Base-by-base conservation (phyloP, 1,140 invertebrate species). In the Streblospio benedicti region DNA sequence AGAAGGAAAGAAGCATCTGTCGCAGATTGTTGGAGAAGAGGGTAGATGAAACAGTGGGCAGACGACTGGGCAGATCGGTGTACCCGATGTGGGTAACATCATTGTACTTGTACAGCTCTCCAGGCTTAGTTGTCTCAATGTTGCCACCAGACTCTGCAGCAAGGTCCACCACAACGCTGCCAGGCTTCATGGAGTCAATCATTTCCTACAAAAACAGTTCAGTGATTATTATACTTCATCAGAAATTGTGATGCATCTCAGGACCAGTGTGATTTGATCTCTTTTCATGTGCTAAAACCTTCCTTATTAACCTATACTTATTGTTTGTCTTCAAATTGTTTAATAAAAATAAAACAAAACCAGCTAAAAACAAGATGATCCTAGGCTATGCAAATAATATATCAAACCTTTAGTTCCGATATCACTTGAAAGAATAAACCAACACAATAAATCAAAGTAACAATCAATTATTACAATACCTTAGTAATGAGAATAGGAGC, bases 1-100 rank as follows among this genome's bases (percentile, higher is more conserved):
- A 41, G 56, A 93, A 85, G 32, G 89, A 90, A 1, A 92, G 75
- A 0, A 93, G 76, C 66, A 93, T 86, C 70, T 92, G 93, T 12
- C 88, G 88, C 62, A 94, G 89, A 72, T 93, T 94, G 75, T 94
- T 93, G 12, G 86, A 87, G 75, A 91, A 93, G 0, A 93, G 79
- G 0, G 88, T 90, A 38, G 87, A 90, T 45, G 87, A 86, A 73
- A 93, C 90, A 1, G 90, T 89, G 0, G 91, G 88, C 64, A 94
- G 81, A 30, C 89, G 82, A 66, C 86, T 88, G 3, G 91, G 87
- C 28, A 94, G 77, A 77, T 93, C 89, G 0, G 90, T 91, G 51
- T 90, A 83, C 6, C 90, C 91, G 67, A 94, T 83, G 74, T 93
- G 90, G 1, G 85, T 84, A 4, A 94, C 88, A 70, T 88, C 89